Conservation (phyloP, 2,113 vertebrate species). For the Marcusenius ussheri region DNA sequence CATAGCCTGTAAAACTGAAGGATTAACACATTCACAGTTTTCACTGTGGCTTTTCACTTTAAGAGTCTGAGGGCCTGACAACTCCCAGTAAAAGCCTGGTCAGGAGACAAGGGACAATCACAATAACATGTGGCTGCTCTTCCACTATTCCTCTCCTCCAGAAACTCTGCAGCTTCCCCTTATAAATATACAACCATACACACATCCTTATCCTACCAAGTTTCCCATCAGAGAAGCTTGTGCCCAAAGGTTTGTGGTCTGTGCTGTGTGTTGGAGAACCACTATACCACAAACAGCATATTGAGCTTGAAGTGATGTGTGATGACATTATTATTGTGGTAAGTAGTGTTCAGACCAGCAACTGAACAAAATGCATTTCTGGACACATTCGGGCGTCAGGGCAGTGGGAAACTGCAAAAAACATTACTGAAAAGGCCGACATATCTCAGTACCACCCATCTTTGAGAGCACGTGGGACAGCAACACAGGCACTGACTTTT, state of each 20-base stretch:
- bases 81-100: not conserved
- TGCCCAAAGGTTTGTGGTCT: not conserved
- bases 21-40: slow-evolving; percentile 3
- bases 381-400: not conserved
- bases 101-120: not conserved
- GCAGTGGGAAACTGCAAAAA: not conserved
- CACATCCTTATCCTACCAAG: not conserved
- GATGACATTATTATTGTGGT: not conserved
- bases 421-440: not conserved
- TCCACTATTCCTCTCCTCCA: not conserved
- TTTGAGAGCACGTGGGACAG: not conserved
- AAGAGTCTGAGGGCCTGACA: not conserved
- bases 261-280: not conserved
- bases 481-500: not conserved
- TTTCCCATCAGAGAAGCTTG: not conserved
- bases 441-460: not conserved
- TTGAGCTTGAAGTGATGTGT: not conserved
- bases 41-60: not conserved
- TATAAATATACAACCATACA: not conserved
- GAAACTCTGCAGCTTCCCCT: not conserved
- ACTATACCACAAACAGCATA: not conserved
- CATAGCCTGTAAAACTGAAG: not conserved
- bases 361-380: not conserved
- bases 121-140: not conserved
- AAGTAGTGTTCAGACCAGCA: not conserved